Evolutionary conservation across 2,113 vertebrate genomes (phyloP).

Genomic region (Sinocyclocheilus grahami): DNA sequence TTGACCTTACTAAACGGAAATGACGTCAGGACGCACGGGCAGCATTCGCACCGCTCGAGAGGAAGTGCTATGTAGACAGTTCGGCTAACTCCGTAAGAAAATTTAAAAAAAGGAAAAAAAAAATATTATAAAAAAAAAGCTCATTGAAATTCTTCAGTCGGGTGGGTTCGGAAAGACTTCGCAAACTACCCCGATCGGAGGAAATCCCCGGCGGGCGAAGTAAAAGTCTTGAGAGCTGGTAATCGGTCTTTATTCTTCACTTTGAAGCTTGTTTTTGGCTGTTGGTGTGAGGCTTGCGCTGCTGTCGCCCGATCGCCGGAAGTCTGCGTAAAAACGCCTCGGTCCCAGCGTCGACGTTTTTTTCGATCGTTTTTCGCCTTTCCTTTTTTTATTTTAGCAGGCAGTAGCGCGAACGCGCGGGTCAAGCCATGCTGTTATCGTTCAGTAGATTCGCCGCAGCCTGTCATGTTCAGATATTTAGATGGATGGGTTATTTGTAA

Average conservation of each 20-base stretch:
- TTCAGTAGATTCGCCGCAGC: conserved; percentile 14
- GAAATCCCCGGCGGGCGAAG: conserved; percentile 61
- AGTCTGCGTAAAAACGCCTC: conserved; percentile 68
- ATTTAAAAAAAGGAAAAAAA: conserved; percentile 54
- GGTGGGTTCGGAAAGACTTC: conserved; percentile 60
- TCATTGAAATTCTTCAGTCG: conserved; percentile 60
- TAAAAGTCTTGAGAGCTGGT: conserved; percentile 65
- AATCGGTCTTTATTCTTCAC: conserved; percentile 62
- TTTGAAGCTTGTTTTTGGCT: conserved; percentile 62
- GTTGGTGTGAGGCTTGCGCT: conserved; percentile 66
- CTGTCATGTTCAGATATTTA: conserved; percentile 19
- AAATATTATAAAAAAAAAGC: conserved; percentile 57
- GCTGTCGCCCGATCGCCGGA: conserved; percentile 71
- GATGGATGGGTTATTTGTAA: neutral
- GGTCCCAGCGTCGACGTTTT: conserved; percentile 65
- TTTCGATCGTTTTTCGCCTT: conserved; percentile 53
- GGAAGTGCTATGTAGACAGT: conserved; percentile 77
- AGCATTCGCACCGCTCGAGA: conserved; percentile 69
- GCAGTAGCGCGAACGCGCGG: conserved; percentile 12
- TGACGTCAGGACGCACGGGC: conserved; percentile 61
- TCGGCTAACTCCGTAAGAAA: conserved; percentile 65
- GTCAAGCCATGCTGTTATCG: no score
- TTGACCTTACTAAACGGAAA: conserved; percentile 65
- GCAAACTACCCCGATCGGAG: conserved; percentile 46
- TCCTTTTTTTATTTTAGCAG: conserved; percentile 62